These are phyloP conservation scores for Hololepta plana DNA, from an alignment of 2,888 invertebrate genomes.

Conservation along the genomic window DNA sequence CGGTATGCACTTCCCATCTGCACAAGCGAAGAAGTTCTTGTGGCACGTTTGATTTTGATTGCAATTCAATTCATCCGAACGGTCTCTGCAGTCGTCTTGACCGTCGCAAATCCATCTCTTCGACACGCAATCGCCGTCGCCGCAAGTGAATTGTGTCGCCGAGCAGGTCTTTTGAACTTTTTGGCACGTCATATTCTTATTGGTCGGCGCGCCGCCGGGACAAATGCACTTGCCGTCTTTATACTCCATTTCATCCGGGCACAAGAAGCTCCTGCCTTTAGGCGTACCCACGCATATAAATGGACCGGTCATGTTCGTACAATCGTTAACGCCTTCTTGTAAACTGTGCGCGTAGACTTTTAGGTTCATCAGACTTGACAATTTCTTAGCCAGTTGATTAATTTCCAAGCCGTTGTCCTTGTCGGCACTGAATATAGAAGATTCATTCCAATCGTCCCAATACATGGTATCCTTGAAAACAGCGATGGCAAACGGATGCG, in stretches of 20 bases:
- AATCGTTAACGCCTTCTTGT: conserved; percentile 57
- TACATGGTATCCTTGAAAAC: conserved; percentile 72
- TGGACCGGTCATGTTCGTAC: conserved; percentile 43
- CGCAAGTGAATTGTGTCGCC: conserved; percentile 36
- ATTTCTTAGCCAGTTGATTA: conserved; percentile 30
- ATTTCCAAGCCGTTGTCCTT: conserved; percentile 54
- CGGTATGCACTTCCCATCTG: conserved; percentile 42
- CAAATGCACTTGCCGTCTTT: conserved; percentile 51
- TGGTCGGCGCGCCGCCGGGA: conserved; percentile 45
- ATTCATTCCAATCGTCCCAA: conserved; percentile 80
- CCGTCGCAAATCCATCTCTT: conserved; percentile 44
- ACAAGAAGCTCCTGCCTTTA: conserved; percentile 39
- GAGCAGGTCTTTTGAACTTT: conserved; percentile 39
- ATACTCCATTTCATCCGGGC: conserved; percentile 55
- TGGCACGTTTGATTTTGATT: conserved; percentile 29
- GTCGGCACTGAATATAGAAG: conserved; percentile 60
- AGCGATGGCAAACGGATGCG: conserved; percentile 74
- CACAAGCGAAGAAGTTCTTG: conserved; percentile 37
- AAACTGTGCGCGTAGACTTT: conserved; percentile 62
- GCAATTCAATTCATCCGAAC: conserved; percentile 38
- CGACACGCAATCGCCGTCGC: conserved; percentile 39
- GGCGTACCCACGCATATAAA: conserved; percentile 67
- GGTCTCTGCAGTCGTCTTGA: conserved; percentile 48
- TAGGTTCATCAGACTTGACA: conserved; percentile 64
- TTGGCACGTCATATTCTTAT: conserved; percentile 51